Evolutionary conservation across 2,888 invertebrate genomes (phyloP), one percentile per base, ranked within the genome.

Genomic region (Eumacrocentrus americanus): DNA sequence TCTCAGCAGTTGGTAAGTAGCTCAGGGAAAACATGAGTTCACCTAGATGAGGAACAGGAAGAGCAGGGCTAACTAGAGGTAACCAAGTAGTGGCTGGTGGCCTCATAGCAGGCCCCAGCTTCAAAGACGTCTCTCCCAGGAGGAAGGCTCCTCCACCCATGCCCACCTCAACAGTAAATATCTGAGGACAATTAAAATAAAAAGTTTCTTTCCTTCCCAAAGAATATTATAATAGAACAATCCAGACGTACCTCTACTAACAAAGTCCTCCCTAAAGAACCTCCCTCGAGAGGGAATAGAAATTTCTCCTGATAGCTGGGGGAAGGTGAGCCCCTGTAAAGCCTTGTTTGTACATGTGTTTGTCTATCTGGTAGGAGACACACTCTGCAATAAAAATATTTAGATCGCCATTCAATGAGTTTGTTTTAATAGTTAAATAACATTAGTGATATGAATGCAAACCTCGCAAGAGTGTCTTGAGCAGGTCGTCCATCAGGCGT

Each of bases 11-110:
- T 14, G 92, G 92, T 63, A 92, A 83, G 75, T 92, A 92, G 72
- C 90, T 91, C 50, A 92, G 78, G 0, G 92, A 92, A 78, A 92
- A 91, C 88, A 92, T 87, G 16, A 92, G 82, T 76, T 92, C 92
- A 5, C 92, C 92, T 73, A 88, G 87, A 73, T 89, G 88, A 3
- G 89, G 77, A 12, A 67, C 66, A 3, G 75, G 74, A 34, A 72
- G 60, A 20, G 71, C 87, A 6, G 90, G 88, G 73, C 91, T 91
- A 0, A 89, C 85, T 2, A 92, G 82, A 1, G 90, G 88, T 60
- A 92, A 84, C 91, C 91, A 92, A n/a, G 90, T 89, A 52, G 90
- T 90, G 47, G 89, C 86, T 0, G 91, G 88, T 35, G 88, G 86
- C 47, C 86, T 80, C 6, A 88, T 81, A 70, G 71, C 71, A 6